These are phyloP conservation scores for Cnemophilus loriae DNA, from an alignment of 2,113 vertebrate genomes.

Conservation along the genomic window DNA sequence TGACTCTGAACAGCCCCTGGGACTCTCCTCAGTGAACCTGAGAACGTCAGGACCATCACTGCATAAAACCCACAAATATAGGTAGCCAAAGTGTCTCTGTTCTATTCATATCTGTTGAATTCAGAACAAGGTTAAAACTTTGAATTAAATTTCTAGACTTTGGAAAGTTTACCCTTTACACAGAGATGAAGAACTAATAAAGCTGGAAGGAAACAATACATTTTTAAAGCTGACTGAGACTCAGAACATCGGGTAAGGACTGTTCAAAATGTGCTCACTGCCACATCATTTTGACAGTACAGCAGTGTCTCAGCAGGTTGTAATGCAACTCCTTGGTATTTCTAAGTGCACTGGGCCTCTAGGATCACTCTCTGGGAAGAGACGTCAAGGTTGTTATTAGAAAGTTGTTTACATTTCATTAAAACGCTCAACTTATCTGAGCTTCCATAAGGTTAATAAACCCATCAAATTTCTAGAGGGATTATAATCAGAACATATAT, in stretches of 20 bases:
- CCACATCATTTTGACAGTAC: conserved; percentile 64
- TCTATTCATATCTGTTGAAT: neutral
- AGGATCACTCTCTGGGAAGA: conserved; percentile 58
- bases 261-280: conserved; percentile 3
- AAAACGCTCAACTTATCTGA: conserved; percentile 6
- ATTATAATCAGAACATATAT: conserved; percentile 1
- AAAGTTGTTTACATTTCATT: conserved; percentile 60
- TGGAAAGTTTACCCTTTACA: conserved; percentile 18
- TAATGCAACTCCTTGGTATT: conserved; percentile 59
- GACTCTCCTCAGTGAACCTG: neutral
- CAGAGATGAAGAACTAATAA: conserved; percentile 35
- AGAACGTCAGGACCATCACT: neutral
- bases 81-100: neutral
- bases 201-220: conserved; percentile 52
- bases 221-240: conserved; percentile 60
- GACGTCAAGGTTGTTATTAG: neutral
- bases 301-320: conserved; percentile 56
- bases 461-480: conserved; percentile 19
- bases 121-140: conserved; percentile 7
- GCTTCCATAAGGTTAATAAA: conserved; percentile 26
- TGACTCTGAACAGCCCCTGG: neutral
- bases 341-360: conserved; percentile 61
- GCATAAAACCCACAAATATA: neutral
- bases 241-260: conserved; percentile 36
- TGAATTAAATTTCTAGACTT: neutral